phyloP scores from a whole-genome alignment of 2,797 vertebrate species.

The Amblyraja radiata region DNA sequence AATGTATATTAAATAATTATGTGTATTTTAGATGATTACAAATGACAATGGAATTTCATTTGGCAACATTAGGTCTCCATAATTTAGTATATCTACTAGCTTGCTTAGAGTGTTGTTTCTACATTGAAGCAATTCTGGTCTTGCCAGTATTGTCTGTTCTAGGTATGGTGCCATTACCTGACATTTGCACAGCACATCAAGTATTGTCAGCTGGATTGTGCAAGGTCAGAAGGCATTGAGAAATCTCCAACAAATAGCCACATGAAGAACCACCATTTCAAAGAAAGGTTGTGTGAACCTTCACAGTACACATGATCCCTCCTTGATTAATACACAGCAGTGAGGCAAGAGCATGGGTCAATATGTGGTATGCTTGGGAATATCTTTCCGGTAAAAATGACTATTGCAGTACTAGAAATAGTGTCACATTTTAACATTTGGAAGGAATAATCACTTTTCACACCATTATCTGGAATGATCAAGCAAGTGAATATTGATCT shows the following conservation, averaged over 20 bases:
- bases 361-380: background rate
- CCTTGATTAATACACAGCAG: background rate
- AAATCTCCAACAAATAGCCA: conserved; percentile 40
- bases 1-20: background rate
- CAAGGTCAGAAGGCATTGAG: conserved; percentile 57
- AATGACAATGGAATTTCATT: background rate
- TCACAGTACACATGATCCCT: background rate
- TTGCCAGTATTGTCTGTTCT: conserved; percentile 46
- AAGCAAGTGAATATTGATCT: background rate
- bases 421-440: background rate
- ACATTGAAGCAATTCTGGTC: background rate
- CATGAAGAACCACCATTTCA: conserved; percentile 1
- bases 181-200: conserved; percentile 51
- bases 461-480: background rate
- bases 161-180: conserved; percentile 52
- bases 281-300: background rate
- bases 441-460: background rate
- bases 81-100: background rate
- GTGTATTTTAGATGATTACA: background rate
- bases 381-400: background rate
- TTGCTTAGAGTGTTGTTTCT: no score
- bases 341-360: background rate
- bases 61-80: background rate
- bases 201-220: conserved; percentile 54
- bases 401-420: background rate